Evolutionary conservation across 2,113 vertebrate species (phyloP).

Genomic region (Cinclus cinclus): DNA sequence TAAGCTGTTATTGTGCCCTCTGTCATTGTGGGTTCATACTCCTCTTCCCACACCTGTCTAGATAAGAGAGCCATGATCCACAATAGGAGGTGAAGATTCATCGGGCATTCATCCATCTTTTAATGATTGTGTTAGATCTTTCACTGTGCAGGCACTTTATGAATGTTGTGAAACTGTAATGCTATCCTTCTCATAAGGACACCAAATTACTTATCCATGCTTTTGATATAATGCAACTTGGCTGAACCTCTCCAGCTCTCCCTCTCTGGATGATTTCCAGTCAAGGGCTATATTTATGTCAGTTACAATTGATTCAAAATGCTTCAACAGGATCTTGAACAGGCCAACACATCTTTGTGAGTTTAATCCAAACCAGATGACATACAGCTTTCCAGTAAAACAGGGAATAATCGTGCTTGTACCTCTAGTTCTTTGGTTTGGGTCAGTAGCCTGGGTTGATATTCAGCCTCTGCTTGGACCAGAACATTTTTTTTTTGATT

Average conservation of each 20-base stretch:
- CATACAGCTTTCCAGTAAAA: not conserved
- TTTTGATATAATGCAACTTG: slow-evolving; percentile 5
- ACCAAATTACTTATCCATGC: not conserved
- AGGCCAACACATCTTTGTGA: not conserved
- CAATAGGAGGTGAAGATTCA: not conserved
- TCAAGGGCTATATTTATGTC: slow-evolving; percentile 27
- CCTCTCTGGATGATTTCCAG: slow-evolving; percentile 22
- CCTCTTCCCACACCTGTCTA: not conserved
- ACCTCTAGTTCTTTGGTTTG: not conserved
- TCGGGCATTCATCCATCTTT: not conserved
- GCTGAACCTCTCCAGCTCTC: not conserved
- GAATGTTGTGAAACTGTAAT: slow-evolving; percentile 1
- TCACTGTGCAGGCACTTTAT: not conserved
- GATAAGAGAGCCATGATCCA: not conserved
- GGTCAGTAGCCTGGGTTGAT: not conserved
- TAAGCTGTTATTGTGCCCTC: not conserved
- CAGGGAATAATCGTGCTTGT: not conserved
- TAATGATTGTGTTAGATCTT: not conserved
- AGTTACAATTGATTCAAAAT: slow-evolving; percentile 50
- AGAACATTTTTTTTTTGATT: not conserved
- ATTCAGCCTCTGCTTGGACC: not conserved
- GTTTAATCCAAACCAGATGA: not conserved
- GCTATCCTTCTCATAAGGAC: not conserved
- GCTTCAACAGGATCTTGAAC: slow-evolving; percentile 32
- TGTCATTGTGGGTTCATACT: not conserved